phyloP scores from a whole-genome alignment of 2,888 invertebrate species.

The Drosophila aldrichi region DNA sequence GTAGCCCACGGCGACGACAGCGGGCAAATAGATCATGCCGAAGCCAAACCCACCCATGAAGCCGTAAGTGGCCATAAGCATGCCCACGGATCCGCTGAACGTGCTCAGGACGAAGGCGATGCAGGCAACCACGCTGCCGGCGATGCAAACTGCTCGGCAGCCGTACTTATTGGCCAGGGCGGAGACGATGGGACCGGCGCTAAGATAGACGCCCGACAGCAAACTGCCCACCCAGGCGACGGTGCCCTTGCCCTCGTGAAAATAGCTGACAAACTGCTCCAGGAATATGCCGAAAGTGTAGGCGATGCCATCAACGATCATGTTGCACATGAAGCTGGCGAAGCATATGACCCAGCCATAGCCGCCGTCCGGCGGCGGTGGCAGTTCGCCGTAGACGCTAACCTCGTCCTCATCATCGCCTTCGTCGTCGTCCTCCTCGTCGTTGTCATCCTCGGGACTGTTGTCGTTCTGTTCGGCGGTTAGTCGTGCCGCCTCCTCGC shows the following conservation, averaged over 20 bases:
- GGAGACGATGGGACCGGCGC: constrained; percentile 97
- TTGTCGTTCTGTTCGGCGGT: constrained; percentile 89
- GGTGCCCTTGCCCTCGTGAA: constrained; percentile 93
- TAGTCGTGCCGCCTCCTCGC: constrained; percentile 92
- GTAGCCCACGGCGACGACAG: constrained; percentile 98
- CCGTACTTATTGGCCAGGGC: constrained; percentile 98
- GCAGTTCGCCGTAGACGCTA: constrained; percentile 91
- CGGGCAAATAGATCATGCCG: constrained; percentile 97
- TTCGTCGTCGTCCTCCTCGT: constrained; percentile 78
- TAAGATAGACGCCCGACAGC: constrained; percentile 97
- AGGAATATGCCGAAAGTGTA: constrained; percentile 98
- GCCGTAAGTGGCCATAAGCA: constrained; percentile 97
- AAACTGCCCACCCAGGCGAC: constrained; percentile 98
- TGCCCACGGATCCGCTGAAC: constrained; percentile 93
- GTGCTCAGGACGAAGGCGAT: constrained; percentile 94
- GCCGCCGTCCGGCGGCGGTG: constrained; percentile 95
- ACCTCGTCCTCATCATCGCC: constrained; percentile 87
- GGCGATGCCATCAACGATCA: constrained; percentile 99
- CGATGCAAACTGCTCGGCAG: constrained; percentile 96
- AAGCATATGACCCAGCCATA: constrained; percentile 97
- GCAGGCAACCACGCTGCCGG: constrained; percentile 94
- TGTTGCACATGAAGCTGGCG: constrained; percentile 98
- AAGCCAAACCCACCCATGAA: constrained; percentile 97
- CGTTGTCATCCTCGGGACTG: constrained; percentile 77
- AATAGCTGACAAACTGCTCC: constrained; percentile 91